Base-by-base conservation (phyloP, 2,888 invertebrate genomes). In the Mimumesa dahlbomi region DNA sequence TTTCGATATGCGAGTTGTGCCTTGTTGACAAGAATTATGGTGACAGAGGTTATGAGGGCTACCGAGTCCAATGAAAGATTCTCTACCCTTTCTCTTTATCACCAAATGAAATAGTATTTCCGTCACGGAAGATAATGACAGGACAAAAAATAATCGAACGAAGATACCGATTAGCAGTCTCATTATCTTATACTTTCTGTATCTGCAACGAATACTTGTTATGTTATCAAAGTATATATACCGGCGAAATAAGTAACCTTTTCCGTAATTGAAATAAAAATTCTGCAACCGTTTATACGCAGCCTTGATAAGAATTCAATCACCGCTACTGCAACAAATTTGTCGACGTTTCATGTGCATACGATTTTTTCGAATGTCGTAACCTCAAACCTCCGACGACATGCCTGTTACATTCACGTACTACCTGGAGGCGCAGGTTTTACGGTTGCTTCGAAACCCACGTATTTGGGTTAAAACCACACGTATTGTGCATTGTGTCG, bases 21-120 rank as follows among this genome's bases (percentile, higher is more conserved):
- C 48, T 62, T 59, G 64, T 69, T 72, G 67, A 59, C 54, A 50
- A 76, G 66, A 79, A 58, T 72, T 79, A 79, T 61, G 62, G 40
- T 40, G 79, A 79, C 79, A 79, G 52, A 66, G 79, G 76, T 76
- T 68, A 69, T 4, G 31, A 49, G 61, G 62, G 59, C 53, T 40
- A 34, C 59, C 49, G 14, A 21, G 18, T 50, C 46, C 59, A 49
- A 67, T 61, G 67, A 57, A 64, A 65, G 49, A 53, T 59, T 53
- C 59, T 43, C 22, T 56, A 36, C 45, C 45, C 61, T 18, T 48
- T 40, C 46, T 31, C 29, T 49, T 72, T 66, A 68, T 69, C 69
- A 36, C 19, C 14, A 22, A 11, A 49, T 36, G 49, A 34, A 36
- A 36, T 67, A 40, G 4, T 54, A 14, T 40, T 21, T 52, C 36